A percentile compares a stretch with the other conserved stretches of the same genome.
phyloP scores from a whole-genome alignment of 2,888 invertebrate genomes.

The Microplitis manilae region DNA sequence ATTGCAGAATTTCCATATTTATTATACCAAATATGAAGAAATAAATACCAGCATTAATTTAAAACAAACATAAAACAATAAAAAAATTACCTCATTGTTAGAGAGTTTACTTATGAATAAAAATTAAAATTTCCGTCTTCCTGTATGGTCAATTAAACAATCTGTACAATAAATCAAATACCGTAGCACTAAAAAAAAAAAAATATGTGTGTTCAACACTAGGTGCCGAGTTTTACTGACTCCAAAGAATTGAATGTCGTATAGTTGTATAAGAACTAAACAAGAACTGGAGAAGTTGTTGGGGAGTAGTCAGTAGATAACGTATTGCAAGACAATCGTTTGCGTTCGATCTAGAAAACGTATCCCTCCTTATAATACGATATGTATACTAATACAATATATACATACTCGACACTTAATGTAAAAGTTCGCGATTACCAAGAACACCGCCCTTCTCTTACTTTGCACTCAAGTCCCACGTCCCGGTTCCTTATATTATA shows the following conservation, averaged over 20 bases:
- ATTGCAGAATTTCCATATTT: too few relatives aligned
- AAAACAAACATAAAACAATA: too few relatives aligned
- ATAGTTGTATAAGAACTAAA: slow-evolving; percentile 2
- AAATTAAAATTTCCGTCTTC: too few relatives aligned
- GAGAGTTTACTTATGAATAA: too few relatives aligned
- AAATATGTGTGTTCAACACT: slow-evolving; percentile 1
- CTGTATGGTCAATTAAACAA: neutral
- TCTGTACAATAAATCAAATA: neutral
- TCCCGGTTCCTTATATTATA: slow-evolving; percentile 17
- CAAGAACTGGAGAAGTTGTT: neutral
- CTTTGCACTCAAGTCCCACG: slow-evolving; percentile 1
- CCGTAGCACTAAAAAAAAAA: neutral
- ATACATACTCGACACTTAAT: slow-evolving; percentile 6
- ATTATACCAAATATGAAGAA: too few relatives aligned
- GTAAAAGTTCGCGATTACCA: slow-evolving; percentile 22
- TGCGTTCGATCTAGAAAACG: slow-evolving; percentile 2
- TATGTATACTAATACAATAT: neutral
- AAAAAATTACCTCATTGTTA: too few relatives aligned
- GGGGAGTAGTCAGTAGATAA: slow-evolving; percentile 4
- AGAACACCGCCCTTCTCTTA: slow-evolving; percentile 22
- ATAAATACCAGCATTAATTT: too few relatives aligned
- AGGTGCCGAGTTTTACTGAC: slow-evolving; percentile 20
- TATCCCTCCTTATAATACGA: slow-evolving; percentile 5
- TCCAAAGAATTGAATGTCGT: slow-evolving; percentile 13
- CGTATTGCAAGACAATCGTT: slow-evolving; percentile 16